A percentile compares a stretch with the other conserved stretches of the same genome.
Evolutionary conservation across 1,140 invertebrate genomes (phyloP).

Genomic region (Lerema accius): DNA sequence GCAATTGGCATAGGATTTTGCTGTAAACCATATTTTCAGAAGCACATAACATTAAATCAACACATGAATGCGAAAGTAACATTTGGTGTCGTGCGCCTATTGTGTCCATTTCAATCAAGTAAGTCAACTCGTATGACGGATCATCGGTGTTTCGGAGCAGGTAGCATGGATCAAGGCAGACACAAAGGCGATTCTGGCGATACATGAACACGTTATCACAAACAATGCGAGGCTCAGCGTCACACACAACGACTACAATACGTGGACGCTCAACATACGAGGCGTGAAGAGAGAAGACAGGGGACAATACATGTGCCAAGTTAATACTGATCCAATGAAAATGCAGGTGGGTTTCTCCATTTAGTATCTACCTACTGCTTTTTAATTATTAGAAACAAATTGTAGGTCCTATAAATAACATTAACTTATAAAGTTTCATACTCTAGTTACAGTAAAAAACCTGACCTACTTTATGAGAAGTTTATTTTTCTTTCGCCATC

Average conservation of each 20-base stretch:
- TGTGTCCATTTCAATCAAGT: constrained; percentile 20
- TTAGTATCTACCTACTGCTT: too few species aligned
- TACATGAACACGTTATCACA: constrained; percentile 96
- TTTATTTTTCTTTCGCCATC: too few species aligned
- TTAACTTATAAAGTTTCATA: too few species aligned
- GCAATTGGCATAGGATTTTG: too few species aligned
- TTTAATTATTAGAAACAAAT: too few species aligned
- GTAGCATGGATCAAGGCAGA: constrained; percentile 97
- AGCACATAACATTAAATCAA: neutral
- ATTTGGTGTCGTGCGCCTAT: constrained; percentile 25
- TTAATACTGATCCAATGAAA: constrained; percentile 97
- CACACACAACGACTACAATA: constrained; percentile 93
- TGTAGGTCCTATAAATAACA: too few species aligned
- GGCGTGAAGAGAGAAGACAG: constrained; percentile 92
- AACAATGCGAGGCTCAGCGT: constrained; percentile 93
- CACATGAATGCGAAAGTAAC: neutral
- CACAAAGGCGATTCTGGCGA: constrained; percentile 94
- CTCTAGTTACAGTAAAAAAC: too few species aligned
- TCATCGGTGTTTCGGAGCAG: constrained; percentile 79
- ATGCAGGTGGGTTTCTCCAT: constrained; percentile 86
- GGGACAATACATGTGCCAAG: too few species aligned
- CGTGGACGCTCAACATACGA: constrained; percentile 93
- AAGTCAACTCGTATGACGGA: constrained; percentile 34
- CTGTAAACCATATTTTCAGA: too few species aligned
- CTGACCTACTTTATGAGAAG: too few species aligned